Evolutionary conservation across 2,113 vertebrate genomes (phyloP).

Genomic region (Lampris incognitus): DNA sequence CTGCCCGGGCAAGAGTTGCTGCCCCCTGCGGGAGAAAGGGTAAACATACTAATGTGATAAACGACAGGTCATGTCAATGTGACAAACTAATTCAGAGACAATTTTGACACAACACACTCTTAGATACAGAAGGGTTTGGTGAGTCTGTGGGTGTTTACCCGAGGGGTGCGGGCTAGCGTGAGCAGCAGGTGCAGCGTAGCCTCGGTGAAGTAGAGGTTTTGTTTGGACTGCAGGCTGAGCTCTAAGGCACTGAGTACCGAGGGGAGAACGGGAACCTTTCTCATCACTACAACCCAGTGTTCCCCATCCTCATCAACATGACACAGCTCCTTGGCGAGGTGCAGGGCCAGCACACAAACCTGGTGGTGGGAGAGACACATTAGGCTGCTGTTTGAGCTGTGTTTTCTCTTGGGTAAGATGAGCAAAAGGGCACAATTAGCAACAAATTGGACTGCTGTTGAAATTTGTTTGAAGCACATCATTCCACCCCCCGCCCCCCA

Average conservation of each 20-base stretch:
- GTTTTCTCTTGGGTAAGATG: too few relatives aligned
- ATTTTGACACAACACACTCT: neutral
- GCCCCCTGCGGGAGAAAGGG: slow-evolving; percentile 85
- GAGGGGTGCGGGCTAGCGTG: slow-evolving; percentile 91
- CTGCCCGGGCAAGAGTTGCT: slow-evolving; percentile 91
- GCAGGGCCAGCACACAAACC: slow-evolving; percentile 95
- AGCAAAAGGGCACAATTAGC: too few relatives aligned
- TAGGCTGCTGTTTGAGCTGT: neutral
- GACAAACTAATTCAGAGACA: neutral
- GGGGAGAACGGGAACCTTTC: slow-evolving; percentile 90
- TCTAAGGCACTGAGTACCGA: slow-evolving; percentile 91
- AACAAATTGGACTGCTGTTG: too few relatives aligned
- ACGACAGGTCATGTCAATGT: too few relatives aligned
- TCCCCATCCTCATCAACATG: slow-evolving; percentile 92
- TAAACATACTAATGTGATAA: too few relatives aligned
- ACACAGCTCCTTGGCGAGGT: slow-evolving; percentile 95
- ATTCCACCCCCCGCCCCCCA: too few relatives aligned
- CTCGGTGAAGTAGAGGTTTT: slow-evolving; percentile 96
- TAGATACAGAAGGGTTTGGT: neutral
- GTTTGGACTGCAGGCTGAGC: slow-evolving; percentile 91
- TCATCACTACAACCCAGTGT: slow-evolving; percentile 90
- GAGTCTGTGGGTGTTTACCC: slow-evolving; percentile 80
- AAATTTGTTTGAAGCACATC: too few relatives aligned
- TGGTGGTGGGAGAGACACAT: slow-evolving; percentile 45
- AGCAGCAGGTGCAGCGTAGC: slow-evolving; percentile 93